Evolutionary conservation across 2,113 vertebrate genomes (phyloP), one percentile per base, ranked within the genome.

Genomic region (Dendrocopos noguchii): DNA sequence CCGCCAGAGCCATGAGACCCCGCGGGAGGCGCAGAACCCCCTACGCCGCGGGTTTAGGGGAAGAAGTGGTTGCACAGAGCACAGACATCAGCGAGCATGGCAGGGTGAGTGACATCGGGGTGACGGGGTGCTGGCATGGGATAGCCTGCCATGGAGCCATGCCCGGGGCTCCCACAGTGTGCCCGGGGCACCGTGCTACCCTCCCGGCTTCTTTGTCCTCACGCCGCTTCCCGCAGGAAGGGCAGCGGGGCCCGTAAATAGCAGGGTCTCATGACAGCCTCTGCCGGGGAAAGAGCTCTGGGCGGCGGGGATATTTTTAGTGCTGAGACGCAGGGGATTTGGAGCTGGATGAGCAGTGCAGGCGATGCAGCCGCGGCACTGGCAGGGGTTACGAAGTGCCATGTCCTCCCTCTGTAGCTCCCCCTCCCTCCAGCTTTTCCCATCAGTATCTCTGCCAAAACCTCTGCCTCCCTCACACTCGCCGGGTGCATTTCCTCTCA

Each of bases 231-330:
- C 91, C 47, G 91, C 84, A 17, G 12, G n/a, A 67, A 88, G 75
- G 53, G 55, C 90, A 95, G 85, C 93, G 71, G 88, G 80, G 93
- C 85, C 96, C 80, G 92, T 92, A 95, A 97, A 97, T 97, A 96
- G 95, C 93, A 92, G 91, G 94, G 94, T 96, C 97, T 96, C 91
- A 90, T 97, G 96, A 97, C 95, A 90, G 94, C 74, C 95, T 95
- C 90, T 68, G 68, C 84, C 21, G 89, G 92, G 50, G 95, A 97
- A 90, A 85, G 61, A 95, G 95, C 96, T 83, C 89, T 65, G 93
- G 87, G 93, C 66, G 60, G 85, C 52, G 11, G 46, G 56, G 96
- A 94, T 97, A 97, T 97, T 97, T 97, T 97, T 97, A 97, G 97
- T 93, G 65, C 84, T 12, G 90, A 96, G 94, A 91, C 70, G 39